Evolutionary conservation across 2,888 invertebrate species (phyloP).

Genomic region (Druceiella hillmani): DNA sequence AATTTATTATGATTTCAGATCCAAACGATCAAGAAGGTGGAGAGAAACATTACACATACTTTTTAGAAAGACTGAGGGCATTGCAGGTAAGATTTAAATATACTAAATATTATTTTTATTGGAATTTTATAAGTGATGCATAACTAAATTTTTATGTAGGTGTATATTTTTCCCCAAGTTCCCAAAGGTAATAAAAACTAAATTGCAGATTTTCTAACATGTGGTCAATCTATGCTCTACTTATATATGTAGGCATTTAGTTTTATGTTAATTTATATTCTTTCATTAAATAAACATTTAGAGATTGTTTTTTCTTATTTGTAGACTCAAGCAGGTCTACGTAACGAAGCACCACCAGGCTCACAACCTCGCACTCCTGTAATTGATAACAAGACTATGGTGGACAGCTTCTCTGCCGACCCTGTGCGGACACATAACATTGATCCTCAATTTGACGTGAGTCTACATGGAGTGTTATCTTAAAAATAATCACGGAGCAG

Average conservation of each 20-base stretch:
- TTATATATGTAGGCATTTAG: too few species aligned
- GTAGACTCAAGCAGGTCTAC: conserved; percentile 46
- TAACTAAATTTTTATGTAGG: too few species aligned
- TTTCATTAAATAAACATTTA: conserved; percentile 1
- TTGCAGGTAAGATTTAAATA: conserved; percentile 40
- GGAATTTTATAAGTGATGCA: too few species aligned
- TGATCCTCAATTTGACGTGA: conserved; percentile 46
- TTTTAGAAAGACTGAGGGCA: conserved; percentile 42
- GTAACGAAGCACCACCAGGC: conserved; percentile 34
- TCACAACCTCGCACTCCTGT: conserved; percentile 42
- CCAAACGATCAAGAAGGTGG: conserved; percentile 6
- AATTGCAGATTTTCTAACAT: neutral
- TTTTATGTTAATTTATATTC: neutral
- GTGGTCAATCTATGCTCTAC: too few species aligned
- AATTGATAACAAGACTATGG: conserved; percentile 38
- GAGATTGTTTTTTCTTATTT: conserved; percentile 7
- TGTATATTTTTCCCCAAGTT: too few species aligned
- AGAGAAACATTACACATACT: conserved; percentile 23
- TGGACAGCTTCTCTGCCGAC: conserved; percentile 39
- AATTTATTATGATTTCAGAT: conserved; percentile 10
- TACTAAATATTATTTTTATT: too few species aligned
- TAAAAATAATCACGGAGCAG: too few species aligned
- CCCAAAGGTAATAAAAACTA: too few species aligned
- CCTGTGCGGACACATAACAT: conserved; percentile 37
- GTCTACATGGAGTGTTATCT: too few species aligned